phyloP scores from a whole-genome alignment of 2,888 invertebrate species.

The Metopia argyrocephala region DNA sequence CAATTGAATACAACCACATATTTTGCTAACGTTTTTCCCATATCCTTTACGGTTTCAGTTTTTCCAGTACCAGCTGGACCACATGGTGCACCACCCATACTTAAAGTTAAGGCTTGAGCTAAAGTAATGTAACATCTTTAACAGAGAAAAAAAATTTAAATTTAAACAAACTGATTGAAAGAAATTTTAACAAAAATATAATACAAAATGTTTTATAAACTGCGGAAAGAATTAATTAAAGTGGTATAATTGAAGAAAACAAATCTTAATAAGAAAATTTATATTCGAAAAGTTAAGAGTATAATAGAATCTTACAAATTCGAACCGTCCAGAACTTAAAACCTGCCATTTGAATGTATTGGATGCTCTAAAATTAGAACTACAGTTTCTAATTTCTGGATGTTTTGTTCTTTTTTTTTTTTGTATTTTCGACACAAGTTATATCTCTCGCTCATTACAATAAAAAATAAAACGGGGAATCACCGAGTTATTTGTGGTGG shows the following conservation, averaged over 20 bases:
- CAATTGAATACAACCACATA: slow-evolving; percentile 98
- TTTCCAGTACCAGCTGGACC: slow-evolving; percentile 99
- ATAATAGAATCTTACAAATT: too few relatives aligned
- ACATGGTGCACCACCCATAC: slow-evolving; percentile 97
- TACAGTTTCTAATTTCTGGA: too few relatives aligned
- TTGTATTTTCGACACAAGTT: too few relatives aligned
- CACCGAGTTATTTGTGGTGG: too few relatives aligned
- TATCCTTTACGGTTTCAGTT: slow-evolving; percentile 98
- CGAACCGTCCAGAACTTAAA: too few relatives aligned
- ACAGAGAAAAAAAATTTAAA: slow-evolving; percentile 22
- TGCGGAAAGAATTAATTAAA: not conserved
- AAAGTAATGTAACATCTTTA: slow-evolving; percentile 96
- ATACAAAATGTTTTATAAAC: slow-evolving; percentile 20
- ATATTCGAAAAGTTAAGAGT: too few relatives aligned
- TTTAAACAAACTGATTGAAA: slow-evolving; percentile 27
- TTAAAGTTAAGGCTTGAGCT: slow-evolving; percentile 96
- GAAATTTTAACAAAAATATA: slow-evolving; percentile 15
- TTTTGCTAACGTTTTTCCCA: slow-evolving; percentile 98
- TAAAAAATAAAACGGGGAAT: too few relatives aligned
- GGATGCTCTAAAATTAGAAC: too few relatives aligned
- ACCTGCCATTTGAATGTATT: too few relatives aligned
- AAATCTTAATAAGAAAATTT: too few relatives aligned
- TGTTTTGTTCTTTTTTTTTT: too few relatives aligned
- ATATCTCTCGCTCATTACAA: too few relatives aligned
- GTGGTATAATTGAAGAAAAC: not conserved